Conservation (phyloP, 2,888 invertebrate genomes). For the Volucella inflata region DNA sequence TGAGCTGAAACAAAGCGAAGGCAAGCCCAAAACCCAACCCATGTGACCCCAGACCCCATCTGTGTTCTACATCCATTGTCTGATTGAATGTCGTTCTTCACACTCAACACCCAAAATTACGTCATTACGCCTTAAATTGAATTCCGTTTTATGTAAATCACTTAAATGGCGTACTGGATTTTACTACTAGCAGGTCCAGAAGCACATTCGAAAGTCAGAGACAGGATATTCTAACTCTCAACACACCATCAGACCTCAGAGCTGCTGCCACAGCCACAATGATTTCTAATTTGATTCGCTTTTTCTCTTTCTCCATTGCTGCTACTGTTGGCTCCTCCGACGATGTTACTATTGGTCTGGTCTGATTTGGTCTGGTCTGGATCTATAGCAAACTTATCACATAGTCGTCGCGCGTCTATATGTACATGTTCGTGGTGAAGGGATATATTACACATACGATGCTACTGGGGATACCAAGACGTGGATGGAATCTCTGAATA, state of each 20-base stretch:
- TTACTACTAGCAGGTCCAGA: slow-evolving; percentile 5
- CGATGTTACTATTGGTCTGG: too few relatives aligned
- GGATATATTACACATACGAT: background rate
- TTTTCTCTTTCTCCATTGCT: background rate
- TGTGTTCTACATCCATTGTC: background rate
- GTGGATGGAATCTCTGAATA: slow-evolving; percentile 22
- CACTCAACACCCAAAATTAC: slow-evolving; percentile 17
- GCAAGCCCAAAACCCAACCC: too few relatives aligned
- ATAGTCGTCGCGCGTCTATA: slow-evolving; percentile 5
- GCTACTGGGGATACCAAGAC: slow-evolving; percentile 1
- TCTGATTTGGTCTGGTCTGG: background rate
- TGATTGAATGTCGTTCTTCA: background rate
- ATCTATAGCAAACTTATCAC: background rate
- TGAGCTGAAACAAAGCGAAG: too few relatives aligned
- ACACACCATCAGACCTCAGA: background rate
- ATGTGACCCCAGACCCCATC: too few relatives aligned
- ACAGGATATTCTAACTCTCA: background rate
- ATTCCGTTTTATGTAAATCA: slow-evolving; percentile 56
- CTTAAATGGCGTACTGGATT: slow-evolving; percentile 32
- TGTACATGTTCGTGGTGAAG: background rate
- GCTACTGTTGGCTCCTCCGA: background rate
- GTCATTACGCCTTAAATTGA: slow-evolving; percentile 54
- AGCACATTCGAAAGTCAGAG: background rate
- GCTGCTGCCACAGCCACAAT: background rate
- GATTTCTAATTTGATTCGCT: slow-evolving; percentile 27